phyloP scores from a whole-genome alignment of 1,140 invertebrate genomes.

The Diploscapter pachys region DNA sequence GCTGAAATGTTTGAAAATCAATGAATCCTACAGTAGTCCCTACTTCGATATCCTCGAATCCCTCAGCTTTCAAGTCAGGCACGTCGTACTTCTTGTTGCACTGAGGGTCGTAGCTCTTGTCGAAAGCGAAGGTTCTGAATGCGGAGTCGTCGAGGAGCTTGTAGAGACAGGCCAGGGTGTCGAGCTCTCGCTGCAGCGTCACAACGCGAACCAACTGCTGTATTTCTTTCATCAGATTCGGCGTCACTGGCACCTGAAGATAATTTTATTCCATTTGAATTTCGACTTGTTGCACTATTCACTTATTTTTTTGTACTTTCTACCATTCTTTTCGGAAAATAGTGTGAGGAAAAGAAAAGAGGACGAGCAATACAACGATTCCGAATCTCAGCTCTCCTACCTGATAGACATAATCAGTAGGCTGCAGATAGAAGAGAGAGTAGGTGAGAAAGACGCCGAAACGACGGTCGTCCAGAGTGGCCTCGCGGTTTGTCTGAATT shows the following conservation, averaged over 20 bases:
- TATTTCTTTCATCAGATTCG: constrained; percentile 1
- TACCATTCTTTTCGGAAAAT: background rate
- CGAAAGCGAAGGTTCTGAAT: constrained; percentile 18
- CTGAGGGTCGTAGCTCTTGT: constrained; percentile 13
- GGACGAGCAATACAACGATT: background rate
- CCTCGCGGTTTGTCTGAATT: background rate
- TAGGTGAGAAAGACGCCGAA: constrained; percentile 19
- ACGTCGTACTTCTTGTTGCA: constrained; percentile 16
- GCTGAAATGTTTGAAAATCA: no score
- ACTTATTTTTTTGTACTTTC: background rate
- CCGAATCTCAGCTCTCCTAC: background rate
- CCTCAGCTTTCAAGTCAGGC: background rate
- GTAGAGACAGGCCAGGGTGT: constrained; percentile 7
- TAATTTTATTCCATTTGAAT: background rate
- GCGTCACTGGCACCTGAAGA: constrained; percentile 12
- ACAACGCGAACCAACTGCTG: constrained; percentile 6
- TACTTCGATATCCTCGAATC: no score
- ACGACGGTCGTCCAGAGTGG: constrained; percentile 14
- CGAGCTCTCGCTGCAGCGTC: constrained; percentile 8
- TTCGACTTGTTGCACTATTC: background rate
- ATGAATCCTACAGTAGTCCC: no score
- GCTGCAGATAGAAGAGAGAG: constrained; percentile 20
- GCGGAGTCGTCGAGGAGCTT: constrained; percentile 17
- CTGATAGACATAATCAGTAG: constrained; percentile 8
- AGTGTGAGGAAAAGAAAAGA: background rate